Conservation (phyloP, 2,888 invertebrate genomes). For the Drepana falcataria region DNA sequence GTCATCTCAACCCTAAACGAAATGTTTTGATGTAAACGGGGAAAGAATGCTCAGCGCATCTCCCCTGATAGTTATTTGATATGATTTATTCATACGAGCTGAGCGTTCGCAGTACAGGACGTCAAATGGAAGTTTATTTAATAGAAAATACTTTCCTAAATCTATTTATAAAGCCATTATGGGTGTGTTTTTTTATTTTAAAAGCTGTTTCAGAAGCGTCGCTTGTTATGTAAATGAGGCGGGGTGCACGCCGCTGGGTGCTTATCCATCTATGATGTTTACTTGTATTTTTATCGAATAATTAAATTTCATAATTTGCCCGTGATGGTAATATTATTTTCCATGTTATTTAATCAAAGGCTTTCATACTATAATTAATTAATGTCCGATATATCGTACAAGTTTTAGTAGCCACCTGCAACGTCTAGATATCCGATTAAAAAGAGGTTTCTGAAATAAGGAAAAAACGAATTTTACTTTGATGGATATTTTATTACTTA, state of each 20-base stretch:
- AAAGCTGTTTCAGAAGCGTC: constrained; percentile 58
- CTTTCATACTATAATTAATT: too few species aligned
- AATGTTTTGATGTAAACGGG: constrained; percentile 58
- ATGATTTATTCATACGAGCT: constrained; percentile 83
- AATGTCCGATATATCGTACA: too few species aligned
- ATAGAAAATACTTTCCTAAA: constrained; percentile 73
- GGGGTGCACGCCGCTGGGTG: constrained; percentile 37
- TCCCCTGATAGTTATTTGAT: constrained; percentile 85
- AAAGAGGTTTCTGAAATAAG: too few species aligned
- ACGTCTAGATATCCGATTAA: too few species aligned
- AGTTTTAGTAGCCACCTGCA: too few species aligned
- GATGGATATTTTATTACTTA: too few species aligned
- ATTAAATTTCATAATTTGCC: constrained; percentile 28
- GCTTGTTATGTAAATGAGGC: constrained; percentile 65
- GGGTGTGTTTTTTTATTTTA: constrained; percentile 49
- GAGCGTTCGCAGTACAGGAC: constrained; percentile 41
- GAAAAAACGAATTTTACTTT: too few species aligned
- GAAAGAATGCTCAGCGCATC: constrained; percentile 52
- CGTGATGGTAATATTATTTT: neutral
- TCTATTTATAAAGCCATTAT: constrained; percentile 77
- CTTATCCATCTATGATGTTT: constrained; percentile 48
- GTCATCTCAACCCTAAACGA: constrained; percentile 50
- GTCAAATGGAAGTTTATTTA: constrained; percentile 76
- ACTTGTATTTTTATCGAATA: constrained; percentile 35
- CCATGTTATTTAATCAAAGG: neutral